Base-by-base conservation (phyloP, 2,888 invertebrate species). In the Caenorhabditis sulstoni region DNA sequence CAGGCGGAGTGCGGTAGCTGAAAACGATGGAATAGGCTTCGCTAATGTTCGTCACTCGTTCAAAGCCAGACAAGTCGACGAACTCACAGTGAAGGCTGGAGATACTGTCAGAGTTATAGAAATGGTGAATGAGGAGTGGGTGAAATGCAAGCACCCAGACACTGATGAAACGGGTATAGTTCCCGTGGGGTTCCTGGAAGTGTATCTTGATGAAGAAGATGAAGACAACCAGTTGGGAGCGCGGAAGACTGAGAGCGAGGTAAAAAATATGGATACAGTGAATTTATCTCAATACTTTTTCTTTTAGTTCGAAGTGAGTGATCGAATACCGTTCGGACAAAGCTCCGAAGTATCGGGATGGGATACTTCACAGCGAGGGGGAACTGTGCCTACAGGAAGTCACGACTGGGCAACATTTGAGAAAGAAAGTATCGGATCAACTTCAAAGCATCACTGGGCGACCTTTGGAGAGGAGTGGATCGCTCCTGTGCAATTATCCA, bases 21-120 rank as follows among this genome's bases (percentile, higher is more conserved):
- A 79, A 11, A 67, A 73, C 29, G 73, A 79, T 35, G 79, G 73
- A 20, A 79, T 79, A 50, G 87, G 88, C 9, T 82, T 83, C 37
- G 88, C 87, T 2, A 81, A 81, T 12, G 87, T 89, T n/a, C 70
- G 84, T 7, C 85, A 88, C 57, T 81, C 83, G 23, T 88, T 89
- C 53, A 50, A 53, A 12, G 87, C 83, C 0, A 68, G 87, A 11
- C 85, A 85, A 53, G 67, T 74, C 1, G 88, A 88, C 49, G 88
- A 88, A 53, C 65, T 88, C 7, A 65, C 76, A 22, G 85, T 86
- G 1, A 67, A 82, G 9, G 79, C 83, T 0, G 88, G 88, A 20
- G 85, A 86, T 45, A 86, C 85, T 53, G 82, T 88, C 12, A 57
- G 86, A 49, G 84, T 88, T 8, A 8, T 88, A n/a, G 71, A 70